phyloP scores from a whole-genome alignment of 1,140 invertebrate species.

The Druon quercuslanigerum region DNA sequence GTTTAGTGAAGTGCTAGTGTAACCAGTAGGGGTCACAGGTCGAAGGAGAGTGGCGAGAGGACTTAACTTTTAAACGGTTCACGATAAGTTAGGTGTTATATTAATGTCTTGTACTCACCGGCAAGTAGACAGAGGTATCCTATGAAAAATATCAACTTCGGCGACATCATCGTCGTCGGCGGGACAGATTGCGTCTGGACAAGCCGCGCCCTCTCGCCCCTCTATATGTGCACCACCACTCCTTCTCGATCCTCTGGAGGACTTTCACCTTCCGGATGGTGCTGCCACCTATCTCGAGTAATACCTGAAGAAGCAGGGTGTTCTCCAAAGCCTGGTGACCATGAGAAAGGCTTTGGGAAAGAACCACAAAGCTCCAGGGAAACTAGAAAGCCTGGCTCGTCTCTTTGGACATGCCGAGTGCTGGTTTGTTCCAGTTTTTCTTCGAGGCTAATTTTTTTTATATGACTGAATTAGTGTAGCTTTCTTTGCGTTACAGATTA shows the following conservation, averaged over 20 bases:
- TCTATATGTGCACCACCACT: constrained; percentile 75
- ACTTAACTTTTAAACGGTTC: constrained; percentile 17
- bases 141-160: constrained; percentile 69
- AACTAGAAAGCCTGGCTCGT: background rate
- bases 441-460: too few relatives aligned
- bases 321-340: background rate
- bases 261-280: constrained; percentile 74
- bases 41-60: constrained; percentile 21
- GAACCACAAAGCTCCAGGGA: background rate
- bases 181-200: constrained; percentile 73
- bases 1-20: background rate
- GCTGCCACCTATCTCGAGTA: constrained; percentile 67
- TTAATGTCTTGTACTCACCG: constrained; percentile 66
- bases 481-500: too few relatives aligned
- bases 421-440: background rate
- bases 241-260: constrained; percentile 63
- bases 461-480: too few relatives aligned
- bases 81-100: background rate
- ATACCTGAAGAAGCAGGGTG: background rate
- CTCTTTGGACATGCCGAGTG: background rate
- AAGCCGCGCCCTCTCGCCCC: constrained; percentile 75
- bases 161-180: constrained; percentile 72
- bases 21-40: constrained; percentile 16
- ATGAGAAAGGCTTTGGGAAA: background rate
- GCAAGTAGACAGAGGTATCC: constrained; percentile 68